Evolutionary conservation across 2,888 invertebrate species (phyloP).

Genomic region (Trissoscelio sp.): DNA sequence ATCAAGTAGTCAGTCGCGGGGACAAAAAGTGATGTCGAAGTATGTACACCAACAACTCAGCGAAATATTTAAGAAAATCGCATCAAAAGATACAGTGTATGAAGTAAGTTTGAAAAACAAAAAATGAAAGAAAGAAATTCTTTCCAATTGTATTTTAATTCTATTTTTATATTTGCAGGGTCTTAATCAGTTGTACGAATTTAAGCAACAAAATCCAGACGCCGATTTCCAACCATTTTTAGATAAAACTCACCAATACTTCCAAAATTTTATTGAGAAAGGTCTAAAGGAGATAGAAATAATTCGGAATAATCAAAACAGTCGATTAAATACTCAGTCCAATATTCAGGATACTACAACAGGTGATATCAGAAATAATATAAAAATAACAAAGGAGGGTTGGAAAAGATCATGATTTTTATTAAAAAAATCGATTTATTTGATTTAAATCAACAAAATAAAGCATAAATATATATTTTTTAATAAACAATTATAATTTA

Average conservation of each 20-base stretch:
- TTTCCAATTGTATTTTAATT: neutral
- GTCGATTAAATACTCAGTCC: constrained; percentile 72
- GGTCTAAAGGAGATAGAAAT: constrained; percentile 88
- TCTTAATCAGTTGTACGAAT: constrained; percentile 91
- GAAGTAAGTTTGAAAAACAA: constrained; percentile 84
- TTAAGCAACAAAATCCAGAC: constrained; percentile 90
- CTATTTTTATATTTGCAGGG: constrained; percentile 85
- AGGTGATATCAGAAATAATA: too few species aligned
- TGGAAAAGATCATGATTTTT: too few species aligned
- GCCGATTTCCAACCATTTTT: constrained; percentile 92
- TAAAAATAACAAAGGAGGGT: too few species aligned
- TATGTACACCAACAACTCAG: constrained; percentile 93
- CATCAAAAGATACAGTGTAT: constrained; percentile 92
- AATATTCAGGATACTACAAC: constrained; percentile 76
- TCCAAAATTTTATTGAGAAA: constrained; percentile 93
- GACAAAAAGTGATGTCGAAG: constrained; percentile 87
- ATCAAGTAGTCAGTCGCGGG: constrained; percentile 76
- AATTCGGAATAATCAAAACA: constrained; percentile 80
- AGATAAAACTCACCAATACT: constrained; percentile 92
- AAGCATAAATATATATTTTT: too few species aligned
- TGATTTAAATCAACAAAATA: too few species aligned
- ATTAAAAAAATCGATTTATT: too few species aligned
- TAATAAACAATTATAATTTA: too few species aligned
- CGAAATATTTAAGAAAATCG: constrained; percentile 95
- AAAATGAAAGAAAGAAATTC: too few species aligned